Conservation (phyloP, 2,113 vertebrate genomes). For the Plectropomus leopardus region DNA sequence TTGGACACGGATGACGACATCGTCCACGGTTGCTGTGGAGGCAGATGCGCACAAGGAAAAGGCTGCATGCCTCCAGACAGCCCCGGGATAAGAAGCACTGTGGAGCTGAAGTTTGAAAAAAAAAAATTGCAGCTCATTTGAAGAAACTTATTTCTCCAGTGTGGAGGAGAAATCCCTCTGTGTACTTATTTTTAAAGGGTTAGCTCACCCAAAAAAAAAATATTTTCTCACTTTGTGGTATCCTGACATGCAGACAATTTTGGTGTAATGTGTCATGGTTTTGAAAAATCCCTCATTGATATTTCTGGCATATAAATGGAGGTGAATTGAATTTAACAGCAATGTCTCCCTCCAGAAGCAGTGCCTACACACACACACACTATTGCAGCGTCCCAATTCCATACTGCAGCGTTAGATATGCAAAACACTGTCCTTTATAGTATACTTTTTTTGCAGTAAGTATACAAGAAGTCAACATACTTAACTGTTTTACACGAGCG, state of each 20-base stretch:
- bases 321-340: constrained; percentile 1
- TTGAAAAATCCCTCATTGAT: background rate
- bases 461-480: background rate
- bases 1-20: constrained; percentile 36
- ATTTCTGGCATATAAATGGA: background rate
- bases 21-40: constrained; percentile 21
- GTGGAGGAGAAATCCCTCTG: background rate
- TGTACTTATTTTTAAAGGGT: background rate
- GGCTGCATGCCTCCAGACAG: constrained; percentile 4
- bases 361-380: background rate
- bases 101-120: constrained; percentile 2
- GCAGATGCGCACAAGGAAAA: constrained; percentile 19
- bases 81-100: constrained; percentile 24
- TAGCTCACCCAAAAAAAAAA: constrained; percentile 23
- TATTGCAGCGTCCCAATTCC: background rate
- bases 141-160: constrained; percentile 10
- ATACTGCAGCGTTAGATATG: background rate
- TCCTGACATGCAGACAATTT: constrained; percentile 2
- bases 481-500: background rate
- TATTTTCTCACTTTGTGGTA: background rate
- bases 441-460: background rate
- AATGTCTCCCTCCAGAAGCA: background rate
- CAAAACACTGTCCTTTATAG: too few species aligned
- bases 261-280: background rate
- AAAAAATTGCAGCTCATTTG: constrained; percentile 26